Conservation (phyloP, 2,797 vertebrate species). For the Petrocephalus schoutedeni region DNA sequence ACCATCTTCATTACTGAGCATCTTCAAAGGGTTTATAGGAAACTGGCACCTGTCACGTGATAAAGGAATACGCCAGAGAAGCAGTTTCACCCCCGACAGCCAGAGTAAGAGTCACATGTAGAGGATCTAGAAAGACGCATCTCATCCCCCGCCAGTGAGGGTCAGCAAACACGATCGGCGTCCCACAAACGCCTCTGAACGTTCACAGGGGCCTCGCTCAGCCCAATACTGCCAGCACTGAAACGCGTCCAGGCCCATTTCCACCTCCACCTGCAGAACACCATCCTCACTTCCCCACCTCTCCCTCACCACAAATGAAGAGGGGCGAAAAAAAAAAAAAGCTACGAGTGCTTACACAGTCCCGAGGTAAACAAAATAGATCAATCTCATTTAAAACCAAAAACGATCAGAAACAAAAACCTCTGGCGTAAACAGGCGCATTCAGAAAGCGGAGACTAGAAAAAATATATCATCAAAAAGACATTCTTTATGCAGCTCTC, state of each 20-base stretch:
- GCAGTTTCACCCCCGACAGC: not conserved
- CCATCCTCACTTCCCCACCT: not conserved
- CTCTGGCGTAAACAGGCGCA: conserved; percentile 4
- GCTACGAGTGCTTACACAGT: not conserved
- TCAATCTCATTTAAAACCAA: conserved; percentile 11
- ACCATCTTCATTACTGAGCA: conserved; percentile 1
- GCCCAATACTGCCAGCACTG: not conserved
- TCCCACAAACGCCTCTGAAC: not conserved
- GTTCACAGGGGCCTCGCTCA: not conserved
- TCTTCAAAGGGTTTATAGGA: not conserved
- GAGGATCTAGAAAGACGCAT: not conserved
- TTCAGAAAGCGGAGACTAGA: conserved; percentile 1
- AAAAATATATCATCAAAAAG: conserved; percentile 6
- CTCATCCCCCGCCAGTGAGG: not conserved
- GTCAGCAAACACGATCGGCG: not conserved
- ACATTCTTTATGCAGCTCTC: not conserved
- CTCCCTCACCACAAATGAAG: not conserved
- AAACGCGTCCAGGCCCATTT: not conserved
- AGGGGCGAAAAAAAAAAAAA: not conserved
- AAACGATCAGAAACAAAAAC: not conserved
- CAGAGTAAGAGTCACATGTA: not conserved
- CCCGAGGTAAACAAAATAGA: not conserved
- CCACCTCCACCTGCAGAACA: not conserved
- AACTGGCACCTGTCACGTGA: not conserved
- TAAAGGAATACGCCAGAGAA: not conserved